A percentile compares a stretch with the other conserved stretches of the same genome.
Conservation (phyloP, 2,113 vertebrate genomes). For the Cepphus grylle region DNA sequence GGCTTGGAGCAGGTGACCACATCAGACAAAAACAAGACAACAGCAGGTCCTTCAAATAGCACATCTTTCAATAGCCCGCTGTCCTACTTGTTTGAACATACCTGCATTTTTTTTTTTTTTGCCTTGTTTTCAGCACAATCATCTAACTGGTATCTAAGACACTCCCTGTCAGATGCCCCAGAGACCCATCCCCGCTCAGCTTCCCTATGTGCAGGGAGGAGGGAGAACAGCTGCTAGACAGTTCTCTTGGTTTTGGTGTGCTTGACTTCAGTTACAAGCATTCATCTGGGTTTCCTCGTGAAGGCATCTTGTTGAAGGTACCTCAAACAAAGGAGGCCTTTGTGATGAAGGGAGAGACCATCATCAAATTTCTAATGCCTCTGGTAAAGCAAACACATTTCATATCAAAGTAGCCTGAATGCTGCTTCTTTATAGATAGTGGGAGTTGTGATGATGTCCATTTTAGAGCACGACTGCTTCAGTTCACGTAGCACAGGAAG, state of each 20-base stretch:
- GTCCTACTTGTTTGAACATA: background rate
- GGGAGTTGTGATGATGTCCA: background rate
- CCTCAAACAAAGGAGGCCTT: background rate
- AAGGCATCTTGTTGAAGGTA: background rate
- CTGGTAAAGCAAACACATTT: background rate
- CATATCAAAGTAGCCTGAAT: background rate
- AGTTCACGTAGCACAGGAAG: background rate
- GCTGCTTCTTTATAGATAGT: background rate
- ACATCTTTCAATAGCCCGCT: background rate
- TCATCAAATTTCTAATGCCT: background rate
- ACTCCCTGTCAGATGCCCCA: rapidly evolving
- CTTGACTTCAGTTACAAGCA: background rate
- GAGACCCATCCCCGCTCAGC: background rate
- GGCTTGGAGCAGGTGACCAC: background rate
- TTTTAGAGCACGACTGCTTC: background rate
- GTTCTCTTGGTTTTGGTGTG: background rate
- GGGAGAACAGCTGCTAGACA: background rate
- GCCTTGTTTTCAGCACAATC: background rate
- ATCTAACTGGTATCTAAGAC: background rate
- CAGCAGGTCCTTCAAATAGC: background rate
- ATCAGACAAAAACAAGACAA: background rate
- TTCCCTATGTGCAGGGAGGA: background rate
- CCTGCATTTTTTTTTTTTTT: background rate
- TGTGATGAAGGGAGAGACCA: background rate
- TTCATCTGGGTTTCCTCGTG: background rate